Base-by-base conservation (phyloP, 2,113 vertebrate species). In the Miniopterus natalensis region DNA sequence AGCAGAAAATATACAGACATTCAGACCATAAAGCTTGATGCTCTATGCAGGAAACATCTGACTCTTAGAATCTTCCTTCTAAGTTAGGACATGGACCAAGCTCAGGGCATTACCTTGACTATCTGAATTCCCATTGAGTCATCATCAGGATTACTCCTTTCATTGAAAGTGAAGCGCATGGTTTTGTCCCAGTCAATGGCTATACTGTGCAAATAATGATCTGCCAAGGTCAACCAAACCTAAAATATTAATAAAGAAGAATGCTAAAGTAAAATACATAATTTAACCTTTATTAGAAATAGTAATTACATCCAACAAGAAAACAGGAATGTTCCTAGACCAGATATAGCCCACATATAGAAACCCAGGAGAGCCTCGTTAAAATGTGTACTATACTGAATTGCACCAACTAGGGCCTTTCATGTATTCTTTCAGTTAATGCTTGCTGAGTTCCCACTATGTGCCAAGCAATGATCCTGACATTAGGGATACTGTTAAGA, bases 101-200 rank as follows among this genome's bases (percentile, higher is more conserved):
- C 6, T 63, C 51, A 51, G 68, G 2, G 23, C 7, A 8, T 93
- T 99, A 99, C 99, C 99, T 99, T 99, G 90, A 99, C 99, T 77
- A 99, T 99, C 94, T 99, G 99, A 97, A 99, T 99, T 89, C 99
- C 99, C 97, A 99, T 99, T 4, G 99, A 99, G 96, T 99, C 99
- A 88, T 99, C 99, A 88, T 99, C 99, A 20, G 99, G 99, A 98
- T 99, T 99, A 96, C 99, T 99, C 86, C 99, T 99, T 97, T 99
- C 99, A 92, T 99, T 99, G 94, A 99, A 99, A 11, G 99, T 99
- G 84, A 99, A 99, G 20, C 99, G 99, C 98, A 99, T 99, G 1
- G 99, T 99, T 98, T 99, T 99, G 92, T 99, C 99, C 99, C 99
- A 99, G 96, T 99, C 99, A 49, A 99, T 99, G 75, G 99, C 99